Percentiles rank a stretch among this genome's conserved stretches.
These are phyloP conservation scores for Trematocara zebra DNA, from an alignment of 2,113 vertebrate genomes.

Conservation along the genomic window DNA sequence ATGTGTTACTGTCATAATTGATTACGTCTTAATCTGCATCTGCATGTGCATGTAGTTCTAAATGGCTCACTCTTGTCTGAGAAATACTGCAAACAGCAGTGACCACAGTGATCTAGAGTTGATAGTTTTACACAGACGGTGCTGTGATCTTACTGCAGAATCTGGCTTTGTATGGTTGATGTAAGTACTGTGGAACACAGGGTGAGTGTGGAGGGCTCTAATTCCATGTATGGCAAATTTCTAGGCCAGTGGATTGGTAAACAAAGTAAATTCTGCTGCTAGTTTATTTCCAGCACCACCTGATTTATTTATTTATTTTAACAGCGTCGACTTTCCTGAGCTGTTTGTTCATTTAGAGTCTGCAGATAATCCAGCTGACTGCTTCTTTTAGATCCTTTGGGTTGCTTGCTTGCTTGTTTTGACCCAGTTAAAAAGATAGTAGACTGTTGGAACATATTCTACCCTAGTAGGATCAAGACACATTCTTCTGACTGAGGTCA, in stretches of 20 bases:
- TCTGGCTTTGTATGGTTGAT: neutral
- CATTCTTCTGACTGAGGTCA: neutral
- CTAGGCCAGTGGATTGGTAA: neutral
- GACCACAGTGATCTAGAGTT: neutral
- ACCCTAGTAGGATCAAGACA: neutral
- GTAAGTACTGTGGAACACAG: neutral
- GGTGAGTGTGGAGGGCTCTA: neutral
- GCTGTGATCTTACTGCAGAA: neutral
- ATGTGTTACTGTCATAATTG: neutral
- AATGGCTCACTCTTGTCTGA: neutral
- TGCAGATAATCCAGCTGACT: neutral
- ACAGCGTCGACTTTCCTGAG: neutral
- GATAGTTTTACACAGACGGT: neutral
- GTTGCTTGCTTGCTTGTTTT: neutral
- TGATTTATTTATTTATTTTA: neutral
- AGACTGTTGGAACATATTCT: neutral
- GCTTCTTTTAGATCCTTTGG: neutral
- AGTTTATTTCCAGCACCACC: neutral
- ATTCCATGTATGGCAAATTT: neutral
- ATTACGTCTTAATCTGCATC: neutral
- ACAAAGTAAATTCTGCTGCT: neutral
- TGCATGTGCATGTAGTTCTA: neutral
- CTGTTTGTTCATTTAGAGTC: neutral
- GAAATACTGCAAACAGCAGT: neutral
- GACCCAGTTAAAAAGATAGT: neutral